Evolutionary conservation across 2,113 vertebrate genomes (phyloP), one percentile per base, ranked within the genome.

Genomic region (Columbina picui): DNA sequence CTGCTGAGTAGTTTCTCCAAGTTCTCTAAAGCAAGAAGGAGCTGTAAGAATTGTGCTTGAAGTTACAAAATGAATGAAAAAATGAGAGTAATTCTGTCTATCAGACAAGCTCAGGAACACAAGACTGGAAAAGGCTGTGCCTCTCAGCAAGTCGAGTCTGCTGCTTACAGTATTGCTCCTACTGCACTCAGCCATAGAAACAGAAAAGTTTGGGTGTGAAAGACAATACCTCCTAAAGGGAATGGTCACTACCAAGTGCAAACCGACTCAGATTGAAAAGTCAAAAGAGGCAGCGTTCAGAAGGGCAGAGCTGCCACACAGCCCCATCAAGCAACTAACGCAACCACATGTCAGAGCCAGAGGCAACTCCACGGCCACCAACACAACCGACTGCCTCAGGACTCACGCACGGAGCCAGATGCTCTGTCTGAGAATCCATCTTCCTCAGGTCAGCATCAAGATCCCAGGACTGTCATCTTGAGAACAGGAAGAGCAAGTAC

Each of bases 321-420:
- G 85, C 16, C 45, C 49, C 90, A 91, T 94, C 78, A 88, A 29
- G 61, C 34, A 8, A 85, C 87, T 96, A 67, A 95, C 3, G 15
- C 49, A 95, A 88, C 63, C 93, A 91, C 92, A 79, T 94, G 95
- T 70, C 82, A 86, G 83, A 96, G 91, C 91, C 60, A 87, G 60
- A 96, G 95, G 93, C 87, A 89, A 77, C 77, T 95, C 71, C 78
- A 81, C 47, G 75, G 93, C 38, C 87, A 87, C 77, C 73, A 68
- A 55, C 67, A 61, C 91, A 56, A 92, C 64, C 4, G 4, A 89
- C 55, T 1, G 96, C 93, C 96, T 92, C 93, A 95, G 97, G 97
- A 95, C 76, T 94, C 89, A 45, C 23, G 27, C 68, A 60, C 64
- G 82, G 95, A 97, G 89, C 93, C 97, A 98, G 97, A 97, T 97